Percentiles rank a stretch among this genome's conserved stretches.
Conservation (phyloP, 2,113 vertebrate species). For the Gnathonemus longibarbis region DNA sequence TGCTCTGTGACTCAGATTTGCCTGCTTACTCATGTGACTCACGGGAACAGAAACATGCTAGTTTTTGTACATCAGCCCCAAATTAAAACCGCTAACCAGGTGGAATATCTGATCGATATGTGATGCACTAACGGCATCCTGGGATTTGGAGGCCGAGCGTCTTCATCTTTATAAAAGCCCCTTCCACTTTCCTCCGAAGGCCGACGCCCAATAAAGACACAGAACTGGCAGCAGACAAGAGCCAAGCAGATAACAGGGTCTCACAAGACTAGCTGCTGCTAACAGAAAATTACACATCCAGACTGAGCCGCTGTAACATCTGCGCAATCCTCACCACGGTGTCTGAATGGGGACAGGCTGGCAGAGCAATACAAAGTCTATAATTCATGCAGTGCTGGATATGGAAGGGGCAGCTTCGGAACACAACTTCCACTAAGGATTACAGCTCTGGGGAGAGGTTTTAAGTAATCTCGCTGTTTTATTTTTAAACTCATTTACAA, state of each 20-base stretch:
- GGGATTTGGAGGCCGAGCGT: not conserved
- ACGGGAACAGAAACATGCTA: not conserved
- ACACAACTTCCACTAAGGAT: not conserved
- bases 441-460: constrained; percentile 6
- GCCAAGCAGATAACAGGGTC: not conserved
- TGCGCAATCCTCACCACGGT: not conserved
- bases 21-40: not conserved
- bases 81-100: not conserved
- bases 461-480: not conserved
- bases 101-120: not conserved
- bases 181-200: not conserved
- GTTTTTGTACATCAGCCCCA: not conserved
- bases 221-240: not conserved
- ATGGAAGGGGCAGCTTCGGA: not conserved
- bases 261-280: not conserved
- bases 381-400: constrained; percentile 9
- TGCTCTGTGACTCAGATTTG: not conserved
- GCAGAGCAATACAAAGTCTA: not conserved
- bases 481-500: constrained; percentile 14
- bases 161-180: not conserved
- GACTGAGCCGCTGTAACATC: not conserved
- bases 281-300: not conserved
- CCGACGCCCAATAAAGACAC: not conserved
- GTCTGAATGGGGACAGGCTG: not conserved
- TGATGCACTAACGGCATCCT: not conserved